Evolutionary conservation across 2,888 invertebrate species (phyloP).

Genomic region (Philhelius pedissequus): DNA sequence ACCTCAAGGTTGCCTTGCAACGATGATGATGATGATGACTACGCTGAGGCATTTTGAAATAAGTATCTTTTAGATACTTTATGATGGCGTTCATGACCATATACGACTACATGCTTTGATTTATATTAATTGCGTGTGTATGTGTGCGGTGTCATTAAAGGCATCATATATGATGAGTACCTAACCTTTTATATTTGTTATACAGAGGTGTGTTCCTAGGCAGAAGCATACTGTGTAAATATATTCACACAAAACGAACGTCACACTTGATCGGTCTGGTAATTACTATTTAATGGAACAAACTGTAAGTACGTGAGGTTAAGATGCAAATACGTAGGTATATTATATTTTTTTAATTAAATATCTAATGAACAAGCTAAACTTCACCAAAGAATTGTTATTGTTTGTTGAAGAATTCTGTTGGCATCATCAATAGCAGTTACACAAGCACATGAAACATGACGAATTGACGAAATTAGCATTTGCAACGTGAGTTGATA

Average conservation of each 20-base stretch:
- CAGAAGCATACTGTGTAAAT: not conserved
- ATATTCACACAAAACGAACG: not conserved
- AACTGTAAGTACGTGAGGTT: conserved; percentile 3
- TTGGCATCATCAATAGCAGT: not conserved
- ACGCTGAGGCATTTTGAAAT: conserved; percentile 4
- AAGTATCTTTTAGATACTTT: conserved; percentile 26
- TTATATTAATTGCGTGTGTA: not conserved
- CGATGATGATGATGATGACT: conserved; percentile 10
- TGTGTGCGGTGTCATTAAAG: not conserved
- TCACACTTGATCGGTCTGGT: not conserved
- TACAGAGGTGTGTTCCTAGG: not conserved
- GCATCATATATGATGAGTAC: not conserved
- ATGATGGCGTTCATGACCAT: conserved; percentile 1
- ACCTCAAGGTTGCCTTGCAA: conserved; percentile 73
- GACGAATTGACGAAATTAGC: not conserved
- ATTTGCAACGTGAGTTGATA: not conserved
- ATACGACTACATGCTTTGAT: conserved; percentile 4
- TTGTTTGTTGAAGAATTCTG: not conserved
- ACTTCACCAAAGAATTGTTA: not conserved
- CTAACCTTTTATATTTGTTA: not conserved
- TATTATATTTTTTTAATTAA: not conserved
- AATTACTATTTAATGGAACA: conserved; percentile 9
- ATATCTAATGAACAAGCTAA: conserved; percentile 9
- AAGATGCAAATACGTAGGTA: not conserved
- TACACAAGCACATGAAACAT: not conserved